These are phyloP conservation scores for Zaprionus camerounensis DNA, from an alignment of 1,140 invertebrate genomes.

Conservation along the genomic window DNA sequence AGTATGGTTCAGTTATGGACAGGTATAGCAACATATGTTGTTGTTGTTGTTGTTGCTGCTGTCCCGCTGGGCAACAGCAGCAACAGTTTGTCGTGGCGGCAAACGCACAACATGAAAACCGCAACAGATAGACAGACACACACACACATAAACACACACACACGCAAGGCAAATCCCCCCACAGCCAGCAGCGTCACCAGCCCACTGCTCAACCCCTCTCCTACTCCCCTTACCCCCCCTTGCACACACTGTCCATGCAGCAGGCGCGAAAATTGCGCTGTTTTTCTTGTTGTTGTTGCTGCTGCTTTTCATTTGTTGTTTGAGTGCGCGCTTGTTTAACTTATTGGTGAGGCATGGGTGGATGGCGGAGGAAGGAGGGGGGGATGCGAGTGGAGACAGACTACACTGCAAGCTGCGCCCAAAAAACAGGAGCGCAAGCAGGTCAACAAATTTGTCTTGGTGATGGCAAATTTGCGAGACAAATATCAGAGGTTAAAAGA, in stretches of 20 bases:
- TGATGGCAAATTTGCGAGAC: not conserved
- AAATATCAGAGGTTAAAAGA: not conserved
- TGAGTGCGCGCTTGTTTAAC: not conserved
- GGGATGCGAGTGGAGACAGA: not conserved
- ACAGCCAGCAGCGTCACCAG: not conserved
- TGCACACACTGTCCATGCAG: not conserved
- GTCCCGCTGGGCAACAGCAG: constrained; percentile 27
- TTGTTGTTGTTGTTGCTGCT: not conserved
- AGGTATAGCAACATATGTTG: not conserved
- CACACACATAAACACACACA: not conserved
- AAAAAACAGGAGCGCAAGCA: constrained; percentile 14
- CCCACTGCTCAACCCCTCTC: not conserved
- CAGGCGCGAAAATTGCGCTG: constrained; percentile 46
- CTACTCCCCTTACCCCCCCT: no score
- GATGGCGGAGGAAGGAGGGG: not conserved
- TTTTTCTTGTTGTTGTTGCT: constrained; percentile 14
- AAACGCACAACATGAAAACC: constrained; percentile 57
- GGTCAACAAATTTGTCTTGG: constrained; percentile 30
- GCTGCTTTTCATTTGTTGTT: constrained; percentile 10
- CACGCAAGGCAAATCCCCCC: not conserved
- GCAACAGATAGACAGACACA: constrained; percentile 50
- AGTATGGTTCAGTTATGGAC: no score
- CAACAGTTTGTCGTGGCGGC: constrained; percentile 52
- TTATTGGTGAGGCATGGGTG: constrained; percentile 12
- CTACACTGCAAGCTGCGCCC: not conserved